Conservation (phyloP, 1,140 invertebrate species). For the Tribolium castaneum region DNA sequence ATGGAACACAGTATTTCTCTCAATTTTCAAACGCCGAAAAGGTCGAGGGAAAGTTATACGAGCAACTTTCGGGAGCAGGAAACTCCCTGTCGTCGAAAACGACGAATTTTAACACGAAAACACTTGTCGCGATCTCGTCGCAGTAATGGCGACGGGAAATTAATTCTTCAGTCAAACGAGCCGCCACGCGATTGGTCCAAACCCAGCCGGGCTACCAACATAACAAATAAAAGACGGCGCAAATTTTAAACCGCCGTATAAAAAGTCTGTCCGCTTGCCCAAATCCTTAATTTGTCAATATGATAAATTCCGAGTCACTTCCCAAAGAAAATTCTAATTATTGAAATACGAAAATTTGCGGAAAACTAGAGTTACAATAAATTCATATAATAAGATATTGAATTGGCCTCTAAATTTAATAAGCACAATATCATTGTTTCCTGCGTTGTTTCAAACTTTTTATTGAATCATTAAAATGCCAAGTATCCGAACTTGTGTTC, state of each 20-base stretch:
- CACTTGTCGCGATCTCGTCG: conserved; percentile 67
- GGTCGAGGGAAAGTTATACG: conserved; percentile 54
- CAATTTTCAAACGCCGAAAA: conserved; percentile 46
- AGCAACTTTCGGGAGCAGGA: conserved; percentile 65
- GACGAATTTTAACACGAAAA: conserved; percentile 69
- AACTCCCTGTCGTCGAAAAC: conserved; percentile 74
- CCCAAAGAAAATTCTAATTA: too few relatives aligned
- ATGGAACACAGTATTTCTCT: conserved; percentile 41
- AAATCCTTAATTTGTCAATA: too few relatives aligned
- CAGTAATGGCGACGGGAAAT: conserved; percentile 75
- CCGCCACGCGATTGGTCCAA: not conserved
- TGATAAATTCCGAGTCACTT: too few relatives aligned
- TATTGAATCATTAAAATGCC: too few relatives aligned
- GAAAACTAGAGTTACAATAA: too few relatives aligned
- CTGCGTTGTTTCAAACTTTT: too few relatives aligned
- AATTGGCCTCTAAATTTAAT: too few relatives aligned
- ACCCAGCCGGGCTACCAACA: not conserved
- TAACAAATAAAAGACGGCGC: conserved; percentile 4
- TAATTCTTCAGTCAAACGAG: conserved; percentile 2
- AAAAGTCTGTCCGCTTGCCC: too few relatives aligned
- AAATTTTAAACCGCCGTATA: conserved; percentile 3
- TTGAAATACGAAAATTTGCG: too few relatives aligned
- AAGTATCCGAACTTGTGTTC: too few relatives aligned
- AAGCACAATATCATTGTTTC: too few relatives aligned
- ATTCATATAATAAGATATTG: too few relatives aligned